These are phyloP conservation scores for Brachypterus glaber DNA, from an alignment of 2,888 invertebrate species.

Conservation along the genomic window DNA sequence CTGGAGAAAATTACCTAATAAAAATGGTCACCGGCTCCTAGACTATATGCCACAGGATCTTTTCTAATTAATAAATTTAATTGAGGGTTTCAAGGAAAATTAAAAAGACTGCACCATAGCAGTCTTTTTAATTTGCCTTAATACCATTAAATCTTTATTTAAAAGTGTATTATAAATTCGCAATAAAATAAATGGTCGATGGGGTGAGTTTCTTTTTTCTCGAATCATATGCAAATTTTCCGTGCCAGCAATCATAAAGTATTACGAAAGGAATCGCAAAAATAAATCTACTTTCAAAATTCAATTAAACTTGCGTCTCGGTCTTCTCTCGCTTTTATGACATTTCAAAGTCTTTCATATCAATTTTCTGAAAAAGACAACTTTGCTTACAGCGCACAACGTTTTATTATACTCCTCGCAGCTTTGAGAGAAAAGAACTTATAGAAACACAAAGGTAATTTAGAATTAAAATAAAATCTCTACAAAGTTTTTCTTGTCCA, in stretches of 20 bases:
- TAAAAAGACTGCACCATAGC: too few relatives aligned
- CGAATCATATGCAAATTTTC: slow-evolving; percentile 33
- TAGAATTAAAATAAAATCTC: too few relatives aligned
- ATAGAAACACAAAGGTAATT: too few relatives aligned
- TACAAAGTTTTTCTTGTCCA: too few relatives aligned
- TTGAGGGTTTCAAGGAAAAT: too few relatives aligned
- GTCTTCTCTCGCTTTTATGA: slow-evolving; percentile 13
- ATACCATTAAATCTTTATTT: background rate
- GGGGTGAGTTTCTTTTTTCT: too few relatives aligned
- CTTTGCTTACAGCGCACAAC: background rate
- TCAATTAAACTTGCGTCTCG: slow-evolving; percentile 34
- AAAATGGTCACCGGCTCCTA: too few relatives aligned
- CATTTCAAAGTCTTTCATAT: slow-evolving; percentile 11
- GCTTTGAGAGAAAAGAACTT: too few relatives aligned
- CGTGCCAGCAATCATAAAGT: slow-evolving; percentile 38
- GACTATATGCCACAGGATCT: too few relatives aligned
- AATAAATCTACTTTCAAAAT: slow-evolving; percentile 35
- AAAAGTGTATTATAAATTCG: background rate
- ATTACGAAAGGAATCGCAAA: slow-evolving; percentile 35
- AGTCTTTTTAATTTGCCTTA: background rate
- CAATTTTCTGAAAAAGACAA: slow-evolving; percentile 6
- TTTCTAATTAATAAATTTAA: too few relatives aligned
- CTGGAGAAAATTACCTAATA: too few relatives aligned
- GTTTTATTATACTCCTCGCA: background rate
- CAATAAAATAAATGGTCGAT: too few relatives aligned